Conservation (phyloP, 2,113 vertebrate species). For the Dasyornis broadbenti region DNA sequence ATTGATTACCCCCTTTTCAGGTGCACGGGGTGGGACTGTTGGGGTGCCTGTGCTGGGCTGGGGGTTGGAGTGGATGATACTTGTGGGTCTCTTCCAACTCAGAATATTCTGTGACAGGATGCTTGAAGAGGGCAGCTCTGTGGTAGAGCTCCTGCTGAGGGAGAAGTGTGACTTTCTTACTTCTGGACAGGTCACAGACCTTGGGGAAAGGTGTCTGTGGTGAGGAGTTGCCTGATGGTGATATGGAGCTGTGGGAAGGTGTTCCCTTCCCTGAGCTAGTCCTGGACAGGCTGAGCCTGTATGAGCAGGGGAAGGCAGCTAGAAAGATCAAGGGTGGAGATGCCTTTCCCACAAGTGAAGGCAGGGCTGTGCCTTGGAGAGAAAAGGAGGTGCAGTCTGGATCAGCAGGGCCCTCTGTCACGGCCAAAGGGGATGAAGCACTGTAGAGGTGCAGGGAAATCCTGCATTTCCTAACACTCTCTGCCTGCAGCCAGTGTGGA, state of each 20-base stretch:
- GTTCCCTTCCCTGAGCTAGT: not conserved
- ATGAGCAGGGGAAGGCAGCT: not conserved
- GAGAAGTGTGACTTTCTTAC: not conserved
- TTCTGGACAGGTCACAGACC: not conserved
- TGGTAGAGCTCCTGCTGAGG: not conserved
- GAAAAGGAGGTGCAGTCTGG: not conserved
- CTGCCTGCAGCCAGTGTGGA: not conserved
- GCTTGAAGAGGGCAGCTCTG: not conserved
- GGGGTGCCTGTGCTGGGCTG: not conserved
- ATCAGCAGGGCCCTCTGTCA: not conserved
- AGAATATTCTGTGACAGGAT: not conserved
- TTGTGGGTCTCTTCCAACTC: not conserved
- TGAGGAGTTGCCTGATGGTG: not conserved
- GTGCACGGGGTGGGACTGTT: not conserved
- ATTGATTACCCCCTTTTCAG: too few species aligned
- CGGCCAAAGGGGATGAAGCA: accelerated
- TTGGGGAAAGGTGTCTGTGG: not conserved
- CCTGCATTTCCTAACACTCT: too few species aligned
- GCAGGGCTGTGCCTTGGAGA: not conserved
- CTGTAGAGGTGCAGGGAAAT: not conserved
- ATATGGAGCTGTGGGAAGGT: not conserved
- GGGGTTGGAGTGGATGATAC: not conserved
- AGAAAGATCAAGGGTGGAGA: not conserved
- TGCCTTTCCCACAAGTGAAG: not conserved
- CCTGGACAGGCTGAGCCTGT: not conserved